Evolutionary conservation across 2,113 vertebrate genomes (phyloP).

Genomic region (Callocephalon fimbriatum): DNA sequence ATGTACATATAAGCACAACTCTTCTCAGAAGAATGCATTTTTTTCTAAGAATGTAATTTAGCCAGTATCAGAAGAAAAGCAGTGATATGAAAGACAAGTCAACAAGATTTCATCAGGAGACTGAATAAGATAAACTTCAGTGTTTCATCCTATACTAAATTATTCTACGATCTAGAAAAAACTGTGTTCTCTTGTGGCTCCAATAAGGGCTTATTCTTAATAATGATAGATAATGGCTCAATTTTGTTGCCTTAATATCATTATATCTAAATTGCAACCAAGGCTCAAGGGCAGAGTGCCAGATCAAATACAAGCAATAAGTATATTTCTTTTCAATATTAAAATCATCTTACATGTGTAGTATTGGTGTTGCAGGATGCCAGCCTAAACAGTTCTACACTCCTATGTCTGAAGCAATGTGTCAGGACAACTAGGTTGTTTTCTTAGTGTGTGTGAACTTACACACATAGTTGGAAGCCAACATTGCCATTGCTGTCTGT

Average conservation of each 20-base stretch:
- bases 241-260: background rate
- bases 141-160: background rate
- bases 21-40: background rate
- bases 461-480: background rate
- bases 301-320: background rate
- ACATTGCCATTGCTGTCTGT: background rate
- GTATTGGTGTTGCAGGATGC: background rate
- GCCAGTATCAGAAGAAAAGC: background rate
- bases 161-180: background rate
- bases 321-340: background rate
- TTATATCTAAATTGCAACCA: background rate
- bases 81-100: background rate
- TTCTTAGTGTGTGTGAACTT: background rate
- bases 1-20: background rate
- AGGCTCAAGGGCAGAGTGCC: background rate
- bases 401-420: rapidly evolving
- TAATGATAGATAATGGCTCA: background rate
- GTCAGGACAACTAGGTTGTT: background rate
- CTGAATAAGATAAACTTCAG: background rate
- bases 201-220: background rate
- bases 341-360: background rate
- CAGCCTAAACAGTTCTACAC: background rate
- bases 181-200: background rate
- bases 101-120: background rate
- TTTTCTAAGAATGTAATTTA: background rate